Percentiles rank a stretch among this genome's conserved stretches.
Evolutionary conservation across 2,113 vertebrate genomes (phyloP).

Genomic region (Xenopus laevis): DNA sequence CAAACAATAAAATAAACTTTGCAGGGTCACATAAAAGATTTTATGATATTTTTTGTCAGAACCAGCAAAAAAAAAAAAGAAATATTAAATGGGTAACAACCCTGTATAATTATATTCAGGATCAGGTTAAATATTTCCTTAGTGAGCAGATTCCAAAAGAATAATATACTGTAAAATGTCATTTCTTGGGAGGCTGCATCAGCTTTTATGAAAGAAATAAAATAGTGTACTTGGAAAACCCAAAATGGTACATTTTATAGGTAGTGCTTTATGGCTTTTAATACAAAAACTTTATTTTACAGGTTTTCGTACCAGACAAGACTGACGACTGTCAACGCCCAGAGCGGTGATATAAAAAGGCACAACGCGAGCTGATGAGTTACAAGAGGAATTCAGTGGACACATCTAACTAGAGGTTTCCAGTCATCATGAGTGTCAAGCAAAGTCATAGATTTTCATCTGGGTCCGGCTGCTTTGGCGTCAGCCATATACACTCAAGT

Average conservation of each 20-base stretch:
- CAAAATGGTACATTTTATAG: constrained; percentile 32
- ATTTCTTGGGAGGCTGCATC: constrained; percentile 17
- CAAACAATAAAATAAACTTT: too few species aligned
- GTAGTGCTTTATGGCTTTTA: not conserved
- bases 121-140: not conserved
- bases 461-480: constrained; percentile 5
- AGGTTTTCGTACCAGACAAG: constrained; percentile 9
- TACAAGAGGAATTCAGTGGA: not conserved
- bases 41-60: too few species aligned
- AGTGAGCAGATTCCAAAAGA: not conserved
- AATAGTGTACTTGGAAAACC: constrained; percentile 17
- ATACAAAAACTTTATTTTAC: constrained; percentile 1
- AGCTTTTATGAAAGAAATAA: constrained; percentile 36
- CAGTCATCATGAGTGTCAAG: constrained; percentile 26
- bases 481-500: too few species aligned
- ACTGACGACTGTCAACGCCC: constrained; percentile 17
- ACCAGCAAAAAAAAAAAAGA: constrained; percentile 5
- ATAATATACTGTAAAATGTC: constrained; percentile 31
- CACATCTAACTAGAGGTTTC: not conserved
- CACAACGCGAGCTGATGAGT: not conserved
- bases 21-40: too few species aligned
- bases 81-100: constrained; percentile 27
- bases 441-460: constrained; percentile 19
- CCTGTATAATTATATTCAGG: constrained; percentile 11
- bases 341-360: constrained; percentile 24